These are phyloP conservation scores for Microcaecilia unicolor DNA, from an alignment of 2,797 vertebrate species.

Conservation along the genomic window DNA sequence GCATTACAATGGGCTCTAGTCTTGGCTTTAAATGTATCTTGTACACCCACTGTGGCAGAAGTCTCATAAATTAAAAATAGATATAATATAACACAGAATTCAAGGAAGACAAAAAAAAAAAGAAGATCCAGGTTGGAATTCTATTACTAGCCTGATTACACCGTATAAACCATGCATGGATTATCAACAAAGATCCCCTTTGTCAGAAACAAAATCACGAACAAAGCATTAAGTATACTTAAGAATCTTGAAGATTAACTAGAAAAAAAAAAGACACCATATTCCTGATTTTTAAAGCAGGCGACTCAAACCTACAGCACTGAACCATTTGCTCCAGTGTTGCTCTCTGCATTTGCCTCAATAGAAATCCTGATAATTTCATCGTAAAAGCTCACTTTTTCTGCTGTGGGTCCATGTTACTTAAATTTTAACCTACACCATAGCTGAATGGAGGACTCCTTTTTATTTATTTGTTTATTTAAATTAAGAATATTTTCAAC, in stretches of 20 bases:
- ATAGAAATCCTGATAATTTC: no score
- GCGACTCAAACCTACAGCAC: conserved; percentile 6
- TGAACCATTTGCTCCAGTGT: conserved; percentile 9
- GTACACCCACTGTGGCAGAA: neutral
- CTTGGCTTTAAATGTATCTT: neutral
- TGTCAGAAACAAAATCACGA: neutral
- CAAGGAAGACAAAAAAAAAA: no score
- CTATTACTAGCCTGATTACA: no score
- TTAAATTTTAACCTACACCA: neutral
- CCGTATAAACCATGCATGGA: no score
- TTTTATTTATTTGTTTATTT: no score
- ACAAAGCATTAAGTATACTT: conserved; percentile 1
- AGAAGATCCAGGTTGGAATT: neutral
- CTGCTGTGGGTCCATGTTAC: no score
- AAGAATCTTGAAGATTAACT: neutral
- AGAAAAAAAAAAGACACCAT: neutral
- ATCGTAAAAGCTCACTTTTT: no score
- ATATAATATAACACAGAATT: no score
- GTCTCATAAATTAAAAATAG: neutral
- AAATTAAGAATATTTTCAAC: no score
- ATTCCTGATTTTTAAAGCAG: conserved; percentile 7
- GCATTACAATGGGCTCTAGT: conserved; percentile 15
- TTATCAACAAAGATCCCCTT: conserved; percentile 2
- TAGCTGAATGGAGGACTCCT: neutral
- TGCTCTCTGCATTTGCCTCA: no score